Conservation (phyloP, 2,888 invertebrate genomes). For the Cephalotes varians region DNA sequence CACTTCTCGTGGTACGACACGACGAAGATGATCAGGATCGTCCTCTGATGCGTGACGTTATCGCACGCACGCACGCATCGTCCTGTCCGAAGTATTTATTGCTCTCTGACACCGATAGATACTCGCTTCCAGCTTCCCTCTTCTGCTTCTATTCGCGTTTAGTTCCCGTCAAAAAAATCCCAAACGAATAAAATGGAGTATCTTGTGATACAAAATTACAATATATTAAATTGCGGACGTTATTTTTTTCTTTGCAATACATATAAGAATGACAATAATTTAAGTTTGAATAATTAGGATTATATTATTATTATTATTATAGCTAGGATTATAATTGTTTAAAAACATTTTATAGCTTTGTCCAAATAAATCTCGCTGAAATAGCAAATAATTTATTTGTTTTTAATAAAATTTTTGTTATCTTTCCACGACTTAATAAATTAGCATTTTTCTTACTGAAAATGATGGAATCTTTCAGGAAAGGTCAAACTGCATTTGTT, state of each 20-base stretch:
- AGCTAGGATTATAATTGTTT: background rate
- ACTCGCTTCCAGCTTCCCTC: background rate
- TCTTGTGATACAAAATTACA: background rate
- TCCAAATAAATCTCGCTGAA: background rate
- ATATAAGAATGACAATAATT: background rate
- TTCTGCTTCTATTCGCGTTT: background rate
- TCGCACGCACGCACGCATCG: constrained; percentile 30
- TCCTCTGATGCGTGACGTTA: constrained; percentile 55
- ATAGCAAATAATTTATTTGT: background rate
- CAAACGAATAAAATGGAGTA: background rate
- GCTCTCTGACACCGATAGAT: constrained; percentile 11
- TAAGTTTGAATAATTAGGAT: background rate
- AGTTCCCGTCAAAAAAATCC: background rate
- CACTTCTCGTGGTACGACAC: constrained; percentile 34
- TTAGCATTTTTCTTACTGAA: background rate
- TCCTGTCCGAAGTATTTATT: constrained; percentile 26
- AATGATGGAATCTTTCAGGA: background rate
- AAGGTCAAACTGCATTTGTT: background rate
- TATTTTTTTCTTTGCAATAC: background rate
- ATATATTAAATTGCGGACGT: background rate
- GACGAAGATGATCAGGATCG: constrained; percentile 40
- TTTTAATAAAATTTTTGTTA: background rate
- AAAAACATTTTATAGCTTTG: background rate
- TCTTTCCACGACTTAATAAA: background rate
- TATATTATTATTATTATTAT: no score